Conservation (phyloP, 2,888 invertebrate genomes). For the Arge pagana region DNA sequence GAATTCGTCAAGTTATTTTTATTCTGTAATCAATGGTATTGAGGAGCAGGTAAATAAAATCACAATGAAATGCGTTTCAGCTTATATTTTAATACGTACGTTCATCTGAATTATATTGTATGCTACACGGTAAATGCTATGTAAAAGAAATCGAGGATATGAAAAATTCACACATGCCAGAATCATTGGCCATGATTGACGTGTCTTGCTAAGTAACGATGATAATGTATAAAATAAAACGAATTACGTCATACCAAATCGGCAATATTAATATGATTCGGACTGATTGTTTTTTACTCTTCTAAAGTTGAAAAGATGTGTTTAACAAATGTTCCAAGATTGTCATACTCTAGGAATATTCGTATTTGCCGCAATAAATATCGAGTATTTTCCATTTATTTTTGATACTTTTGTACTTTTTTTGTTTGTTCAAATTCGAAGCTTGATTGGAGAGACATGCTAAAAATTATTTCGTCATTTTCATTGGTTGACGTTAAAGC, state of each 20-base stretch:
- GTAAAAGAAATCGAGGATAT: conserved; percentile 32
- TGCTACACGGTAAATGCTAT: conserved; percentile 50
- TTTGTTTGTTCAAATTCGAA: conserved; percentile 4
- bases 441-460: background rate
- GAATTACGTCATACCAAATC: conserved; percentile 28
- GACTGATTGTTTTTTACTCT: too few relatives aligned
- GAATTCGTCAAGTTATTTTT: too few relatives aligned
- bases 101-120: conserved; percentile 30
- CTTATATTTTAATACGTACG: conserved; percentile 23
- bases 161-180: conserved; percentile 46
- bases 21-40: too few relatives aligned
- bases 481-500: background rate
- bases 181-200: conserved; percentile 36
- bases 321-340: too few relatives aligned
- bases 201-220: conserved; percentile 30
- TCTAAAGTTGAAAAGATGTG: too few relatives aligned
- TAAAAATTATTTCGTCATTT: background rate
- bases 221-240: conserved; percentile 20
- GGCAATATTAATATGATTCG: too few relatives aligned
- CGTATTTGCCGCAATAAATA: too few relatives aligned
- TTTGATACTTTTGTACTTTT: conserved; percentile 20
- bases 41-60: too few relatives aligned
- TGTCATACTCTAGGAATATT: too few relatives aligned
- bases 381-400: conserved; percentile 14
- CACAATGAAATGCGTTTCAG: conserved; percentile 4